These are phyloP conservation scores for Phortica okadai DNA, from an alignment of 2,888 invertebrate species.

Conservation along the genomic window DNA sequence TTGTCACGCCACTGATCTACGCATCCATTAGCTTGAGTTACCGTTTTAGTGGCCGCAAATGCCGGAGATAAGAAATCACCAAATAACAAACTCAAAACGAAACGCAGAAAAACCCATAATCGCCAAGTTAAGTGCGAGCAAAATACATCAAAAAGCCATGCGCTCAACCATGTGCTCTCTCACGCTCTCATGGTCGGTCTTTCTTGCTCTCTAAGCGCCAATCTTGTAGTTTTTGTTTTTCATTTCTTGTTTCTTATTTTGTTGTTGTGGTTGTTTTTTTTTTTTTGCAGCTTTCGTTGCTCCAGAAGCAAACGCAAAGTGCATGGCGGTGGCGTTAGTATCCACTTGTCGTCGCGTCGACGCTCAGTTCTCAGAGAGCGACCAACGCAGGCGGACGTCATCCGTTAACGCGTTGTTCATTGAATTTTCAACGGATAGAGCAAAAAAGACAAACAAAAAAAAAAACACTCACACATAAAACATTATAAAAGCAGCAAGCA, in stretches of 20 bases:
- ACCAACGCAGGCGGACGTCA: constrained; percentile 47
- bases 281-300: constrained; percentile 50
- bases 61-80: too few relatives aligned
- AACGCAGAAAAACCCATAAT: not conserved
- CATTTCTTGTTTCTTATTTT: too few relatives aligned
- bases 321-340: too few relatives aligned
- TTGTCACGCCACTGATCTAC: not conserved
- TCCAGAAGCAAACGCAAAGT: constrained; percentile 8
- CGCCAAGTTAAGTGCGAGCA: not conserved
- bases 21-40: constrained; percentile 2
- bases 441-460: constrained; percentile 28
- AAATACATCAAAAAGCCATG: not conserved
- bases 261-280: constrained; percentile 10
- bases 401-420: constrained; percentile 42
- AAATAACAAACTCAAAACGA: too few relatives aligned
- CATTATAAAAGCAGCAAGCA: constrained; percentile 33
- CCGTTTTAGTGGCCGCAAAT: not conserved
- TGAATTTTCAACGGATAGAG: constrained; percentile 18
- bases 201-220: constrained; percentile 46
- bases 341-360: constrained; percentile 13
- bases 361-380: constrained; percentile 55
- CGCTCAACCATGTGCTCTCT: not conserved
- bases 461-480: constrained; percentile 18
- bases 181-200: constrained; percentile 15
- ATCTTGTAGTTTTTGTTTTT: constrained; percentile 21